Evolutionary conservation across 2,113 vertebrate species (phyloP), one percentile per base, ranked within the genome.

Genomic region (Oncorhynchus tshawytscha): DNA sequence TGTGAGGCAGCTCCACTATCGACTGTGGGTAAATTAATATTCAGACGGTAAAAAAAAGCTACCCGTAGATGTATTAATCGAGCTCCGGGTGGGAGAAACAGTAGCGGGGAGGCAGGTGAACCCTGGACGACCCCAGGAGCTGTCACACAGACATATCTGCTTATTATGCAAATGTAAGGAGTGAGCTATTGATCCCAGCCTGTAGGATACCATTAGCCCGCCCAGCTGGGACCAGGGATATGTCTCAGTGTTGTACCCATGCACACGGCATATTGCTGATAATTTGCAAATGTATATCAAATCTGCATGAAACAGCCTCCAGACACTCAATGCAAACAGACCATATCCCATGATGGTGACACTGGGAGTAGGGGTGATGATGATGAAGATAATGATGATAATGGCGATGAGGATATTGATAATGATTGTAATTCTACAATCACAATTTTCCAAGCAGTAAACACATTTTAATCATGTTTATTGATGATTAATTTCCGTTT

Each of bases 71-170:
- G 74, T 71, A 78, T 83, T 78, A 74, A 62, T 48, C 69, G 24
- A 73, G 76, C 75, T 78, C 78, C 20, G 65, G 67, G 75, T 75
- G 57, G 79, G 78, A 68, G 39, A 12, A 11, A 68, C 31, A 68
- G 67, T 84, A 83, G 71, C 72, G 73, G 72, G 79, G 81, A 81
- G 78, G 81, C 79, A 72, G 73, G 75, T 87, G 83, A 84, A 85
- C 86, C 81, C 84, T 85, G 68, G 39, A 81, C 78, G 84, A 87
- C 83, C 86, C 86, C 84, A 45, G 8, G 74, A 80, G 74, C 83
- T 87, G 86, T 82, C 86, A 87, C 57, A 48, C 71, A 72, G 73
- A 87, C 81, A 80, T 80, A 87, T 87, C 79, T 62, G 84, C 65
- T 79, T 74, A 82, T 78, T 74, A 85, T 87, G 86, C 81, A 87